phyloP scores from a whole-genome alignment of 2,888 invertebrate species.

The Habrosyne pyritoides region DNA sequence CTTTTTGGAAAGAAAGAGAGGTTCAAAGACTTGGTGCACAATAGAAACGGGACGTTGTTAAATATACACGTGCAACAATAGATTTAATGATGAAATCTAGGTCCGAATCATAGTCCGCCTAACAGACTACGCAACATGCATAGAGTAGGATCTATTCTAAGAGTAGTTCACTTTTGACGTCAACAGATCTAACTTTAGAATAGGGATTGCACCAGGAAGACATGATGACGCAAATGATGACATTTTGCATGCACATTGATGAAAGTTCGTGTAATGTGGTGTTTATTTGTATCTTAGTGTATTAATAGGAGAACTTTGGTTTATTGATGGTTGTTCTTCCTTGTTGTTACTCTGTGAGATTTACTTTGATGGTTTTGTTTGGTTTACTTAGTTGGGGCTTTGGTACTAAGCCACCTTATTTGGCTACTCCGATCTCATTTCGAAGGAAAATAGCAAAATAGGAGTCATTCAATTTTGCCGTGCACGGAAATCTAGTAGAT shows the following conservation, averaged over 20 bases:
- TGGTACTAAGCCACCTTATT: too few species aligned
- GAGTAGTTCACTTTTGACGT: conserved; percentile 60
- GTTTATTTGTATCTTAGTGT: not conserved
- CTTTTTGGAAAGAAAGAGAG: too few species aligned
- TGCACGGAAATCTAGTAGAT: too few species aligned
- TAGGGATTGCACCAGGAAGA: conserved; percentile 60
- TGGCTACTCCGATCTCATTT: too few species aligned
- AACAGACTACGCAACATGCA: conserved; percentile 2
- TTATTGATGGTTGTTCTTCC: not conserved
- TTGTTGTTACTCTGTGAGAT: not conserved
- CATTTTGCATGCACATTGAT: conserved; percentile 42
- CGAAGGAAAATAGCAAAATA: too few species aligned
- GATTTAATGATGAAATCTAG: not conserved
- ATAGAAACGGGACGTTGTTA: too few species aligned
- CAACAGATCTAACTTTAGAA: conserved; percentile 50
- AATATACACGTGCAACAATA: not conserved
- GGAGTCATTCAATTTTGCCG: too few species aligned
- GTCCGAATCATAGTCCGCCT: not conserved
- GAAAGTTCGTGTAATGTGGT: not conserved
- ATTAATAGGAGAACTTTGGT: not conserved
- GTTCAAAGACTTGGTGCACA: too few species aligned
- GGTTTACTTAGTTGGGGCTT: not conserved
- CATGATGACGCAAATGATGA: conserved; percentile 53
- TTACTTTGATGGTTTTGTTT: not conserved
- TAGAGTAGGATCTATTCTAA: conserved; percentile 33